Conservation (phyloP, 1,140 invertebrate species). For the Yoshiicerus persimilis region DNA sequence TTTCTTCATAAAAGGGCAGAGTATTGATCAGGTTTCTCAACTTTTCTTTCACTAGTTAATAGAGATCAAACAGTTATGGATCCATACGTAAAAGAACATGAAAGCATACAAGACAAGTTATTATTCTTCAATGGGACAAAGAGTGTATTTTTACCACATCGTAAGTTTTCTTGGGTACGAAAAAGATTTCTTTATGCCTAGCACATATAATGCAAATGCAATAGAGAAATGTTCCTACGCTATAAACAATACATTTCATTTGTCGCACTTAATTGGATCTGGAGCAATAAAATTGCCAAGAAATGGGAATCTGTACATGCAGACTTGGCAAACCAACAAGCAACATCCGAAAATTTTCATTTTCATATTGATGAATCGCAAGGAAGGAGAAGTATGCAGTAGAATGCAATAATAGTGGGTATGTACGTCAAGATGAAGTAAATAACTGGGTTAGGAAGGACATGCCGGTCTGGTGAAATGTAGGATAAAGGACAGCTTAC, state of each 20-base stretch:
- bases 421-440: not conserved
- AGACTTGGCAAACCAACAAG: not conserved
- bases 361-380: no score
- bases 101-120: not conserved
- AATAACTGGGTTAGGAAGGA: not conserved
- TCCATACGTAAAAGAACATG: not conserved
- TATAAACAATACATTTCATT: not conserved
- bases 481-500: conserved; percentile 47
- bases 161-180: no score
- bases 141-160: no score
- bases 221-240: not conserved
- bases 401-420: no score
- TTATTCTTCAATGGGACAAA: no score
- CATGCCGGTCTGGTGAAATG: not conserved
- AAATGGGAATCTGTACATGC: not conserved
- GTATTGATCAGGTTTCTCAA: conserved; percentile 53
- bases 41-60: conserved; percentile 43
- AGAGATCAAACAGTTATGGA: not conserved
- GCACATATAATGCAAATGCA: no score
- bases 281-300: not conserved
- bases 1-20: conserved; percentile 50
- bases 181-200: no score
- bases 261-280: not conserved
- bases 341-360: no score
- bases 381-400: no score